A percentile compares a stretch with the other conserved stretches of the same genome.
phyloP scores from a whole-genome alignment of 2,113 vertebrate species.

The Lagenorhynchus albirostris region DNA sequence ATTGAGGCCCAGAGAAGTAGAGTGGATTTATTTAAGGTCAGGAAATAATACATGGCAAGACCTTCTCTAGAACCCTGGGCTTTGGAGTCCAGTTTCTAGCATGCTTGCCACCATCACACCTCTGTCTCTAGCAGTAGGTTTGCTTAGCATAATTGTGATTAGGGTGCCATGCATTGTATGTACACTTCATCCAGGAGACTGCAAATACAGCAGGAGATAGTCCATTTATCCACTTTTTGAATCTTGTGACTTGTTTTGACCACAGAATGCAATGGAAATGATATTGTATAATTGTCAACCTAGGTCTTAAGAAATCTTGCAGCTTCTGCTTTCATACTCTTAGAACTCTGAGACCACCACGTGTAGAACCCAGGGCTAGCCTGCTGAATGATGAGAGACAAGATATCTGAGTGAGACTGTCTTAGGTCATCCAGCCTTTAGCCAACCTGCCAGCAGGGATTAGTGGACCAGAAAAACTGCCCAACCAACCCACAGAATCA shows the following conservation, averaged over 20 bases:
- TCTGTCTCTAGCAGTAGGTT: background rate
- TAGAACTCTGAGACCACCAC: background rate
- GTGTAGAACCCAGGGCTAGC: background rate
- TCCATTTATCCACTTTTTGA: background rate
- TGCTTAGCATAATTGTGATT: background rate
- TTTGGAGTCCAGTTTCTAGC: background rate
- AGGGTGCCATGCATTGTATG: background rate
- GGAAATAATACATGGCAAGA: background rate
- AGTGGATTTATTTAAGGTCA: background rate
- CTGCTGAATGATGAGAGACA: background rate
- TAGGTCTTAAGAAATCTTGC: background rate
- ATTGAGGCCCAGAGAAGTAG: background rate
- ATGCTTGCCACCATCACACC: background rate
- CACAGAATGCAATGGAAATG: background rate
- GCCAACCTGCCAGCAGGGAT: background rate
- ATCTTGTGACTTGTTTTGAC: background rate
- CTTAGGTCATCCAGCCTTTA: background rate
- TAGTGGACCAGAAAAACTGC: background rate
- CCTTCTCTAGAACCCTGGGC: background rate
- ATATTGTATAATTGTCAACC: background rate
- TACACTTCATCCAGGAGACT: background rate
- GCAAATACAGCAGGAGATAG: background rate
- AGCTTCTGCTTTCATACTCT: background rate
- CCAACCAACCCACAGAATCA: background rate
- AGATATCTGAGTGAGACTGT: background rate